phyloP scores from a whole-genome alignment of 2,888 invertebrate genomes.

The Trissoscelio sp. region DNA sequence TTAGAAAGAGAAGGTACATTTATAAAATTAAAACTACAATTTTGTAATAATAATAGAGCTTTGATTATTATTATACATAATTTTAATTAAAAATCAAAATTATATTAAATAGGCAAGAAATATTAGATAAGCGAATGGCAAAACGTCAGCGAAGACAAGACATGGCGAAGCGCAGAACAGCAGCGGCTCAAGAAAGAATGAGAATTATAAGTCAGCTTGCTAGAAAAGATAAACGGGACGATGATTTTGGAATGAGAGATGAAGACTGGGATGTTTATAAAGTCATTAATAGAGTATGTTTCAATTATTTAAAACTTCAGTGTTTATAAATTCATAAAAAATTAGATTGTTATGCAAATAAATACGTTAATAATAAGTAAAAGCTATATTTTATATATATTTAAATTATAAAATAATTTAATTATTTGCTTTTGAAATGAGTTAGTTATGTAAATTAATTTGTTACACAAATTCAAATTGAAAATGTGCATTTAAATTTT shows the following conservation, averaged over 20 bases:
- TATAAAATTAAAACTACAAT: not conserved
- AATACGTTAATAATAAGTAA: not conserved
- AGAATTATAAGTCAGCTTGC: constrained; percentile 96
- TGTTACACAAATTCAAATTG: too few species aligned
- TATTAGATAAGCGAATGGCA: constrained; percentile 89
- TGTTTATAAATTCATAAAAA: constrained; percentile 5
- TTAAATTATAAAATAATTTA: not conserved
- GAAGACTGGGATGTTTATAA: constrained; percentile 99
- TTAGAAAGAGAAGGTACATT: constrained; percentile 86
- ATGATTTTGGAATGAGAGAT: constrained; percentile 96
- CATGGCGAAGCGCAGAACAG: constrained; percentile 94
- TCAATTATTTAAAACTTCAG: not conserved
- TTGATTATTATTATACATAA: constrained; percentile 1
- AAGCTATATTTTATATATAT: too few species aligned
- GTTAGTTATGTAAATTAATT: too few species aligned
- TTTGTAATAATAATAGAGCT: not conserved
- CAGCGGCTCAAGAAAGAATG: constrained; percentile 97
- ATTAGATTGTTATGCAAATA: constrained; percentile 1
- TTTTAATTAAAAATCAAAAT: too few species aligned
- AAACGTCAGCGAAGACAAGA: constrained; percentile 93
- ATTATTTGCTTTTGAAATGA: constrained; percentile 2
- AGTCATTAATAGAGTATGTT: constrained; percentile 88
- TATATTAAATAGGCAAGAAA: constrained; percentile 90
- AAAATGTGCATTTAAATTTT: constrained; percentile 35
- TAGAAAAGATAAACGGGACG: constrained; percentile 90